Evolutionary conservation across 2,113 vertebrate species (phyloP).

Genomic region (Gadus chalcogrammus): DNA sequence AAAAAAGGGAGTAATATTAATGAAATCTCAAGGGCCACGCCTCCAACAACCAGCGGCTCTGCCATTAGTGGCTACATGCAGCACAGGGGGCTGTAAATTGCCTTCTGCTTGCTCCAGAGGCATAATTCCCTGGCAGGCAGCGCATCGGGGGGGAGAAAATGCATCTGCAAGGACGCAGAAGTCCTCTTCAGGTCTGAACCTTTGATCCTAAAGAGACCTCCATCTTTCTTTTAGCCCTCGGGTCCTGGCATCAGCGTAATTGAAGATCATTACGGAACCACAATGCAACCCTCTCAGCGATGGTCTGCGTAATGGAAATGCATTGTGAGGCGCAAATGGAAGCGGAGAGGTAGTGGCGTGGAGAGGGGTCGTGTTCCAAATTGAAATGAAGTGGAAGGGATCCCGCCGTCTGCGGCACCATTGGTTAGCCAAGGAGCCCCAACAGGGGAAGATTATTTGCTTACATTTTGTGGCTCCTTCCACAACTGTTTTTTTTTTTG

Average conservation of each 20-base stretch:
- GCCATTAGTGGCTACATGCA: slow-evolving; percentile 41
- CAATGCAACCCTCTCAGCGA: slow-evolving; percentile 74
- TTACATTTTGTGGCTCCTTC: slow-evolving; percentile 68
- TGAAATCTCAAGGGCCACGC: slow-evolving; percentile 49
- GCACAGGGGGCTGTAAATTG: slow-evolving; percentile 59
- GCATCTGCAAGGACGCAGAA: slow-evolving; percentile 65
- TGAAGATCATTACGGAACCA: slow-evolving; percentile 77
- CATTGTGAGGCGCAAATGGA: slow-evolving; percentile 67
- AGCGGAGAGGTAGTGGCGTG: slow-evolving; percentile 60
- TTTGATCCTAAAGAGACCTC: slow-evolving; percentile 75
- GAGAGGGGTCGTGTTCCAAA: slow-evolving; percentile 67
- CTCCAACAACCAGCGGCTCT: slow-evolving; percentile 31
- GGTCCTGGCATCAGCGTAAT: slow-evolving; percentile 74
- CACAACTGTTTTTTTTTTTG: slow-evolving; percentile 39
- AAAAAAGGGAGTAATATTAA: not conserved
- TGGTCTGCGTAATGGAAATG: slow-evolving; percentile 74
- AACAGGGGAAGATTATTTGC: slow-evolving; percentile 71
- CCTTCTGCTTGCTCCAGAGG: slow-evolving; percentile 57
- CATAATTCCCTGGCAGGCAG: slow-evolving; percentile 48
- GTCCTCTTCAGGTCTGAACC: slow-evolving; percentile 71
- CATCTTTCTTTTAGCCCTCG: slow-evolving; percentile 58
- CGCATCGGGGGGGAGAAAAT: slow-evolving; percentile 64
- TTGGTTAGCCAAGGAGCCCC: slow-evolving; percentile 69
- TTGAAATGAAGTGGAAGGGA: slow-evolving; percentile 75
- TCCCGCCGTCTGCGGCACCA: slow-evolving; percentile 64